Base-by-base conservation (phyloP, 2,797 vertebrate species). In the Sebastes steindachneri region DNA sequence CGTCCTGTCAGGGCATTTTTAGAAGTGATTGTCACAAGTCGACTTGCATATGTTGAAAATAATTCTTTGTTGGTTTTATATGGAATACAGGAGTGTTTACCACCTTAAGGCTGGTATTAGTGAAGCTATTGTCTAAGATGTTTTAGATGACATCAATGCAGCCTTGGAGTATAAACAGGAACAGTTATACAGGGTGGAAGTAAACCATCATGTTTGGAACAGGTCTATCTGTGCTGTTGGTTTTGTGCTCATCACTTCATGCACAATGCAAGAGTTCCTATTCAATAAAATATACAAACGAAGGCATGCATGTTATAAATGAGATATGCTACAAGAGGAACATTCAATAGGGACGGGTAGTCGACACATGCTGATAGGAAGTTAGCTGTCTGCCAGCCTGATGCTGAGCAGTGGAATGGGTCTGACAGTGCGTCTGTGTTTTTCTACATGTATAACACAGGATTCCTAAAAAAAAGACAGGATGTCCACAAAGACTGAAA, bases 241-340 rank as follows among this genome's bases (percentile, higher is more conserved):
- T 55, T 67, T 21, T 19, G 9, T 12, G n/a, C 25, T 9, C 2
- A 0, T 70, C 60, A 67, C 41, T 19, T 75, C 73, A 75, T 79
- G 70, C 69, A 59, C 62, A 35, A 15, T 26, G 41, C 37, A 78
- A 73, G 64, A 76, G 1, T 23, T 68, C 10, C 17, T 17, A 1
- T 51, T 70, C 4, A 74, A 41, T 17, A 9, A 63, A 68, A 58
- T 66, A 68, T 5, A 68, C 62, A 82, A 71, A 75, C 21, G 2
- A n/a, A 87, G 88, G 85, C 84, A 59, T 88, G 82, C 84, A 59
- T 23, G 75, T 87, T 66, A 58, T 63, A 15, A 59, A 15, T 72
- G 23, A 53, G 26, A 65, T 1, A 21, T 66, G 55, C 80, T n/a
- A 25, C 17, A 67, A 41, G 64, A 64, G 23, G 28, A 77, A 37